Percentiles rank a stretch among this genome's conserved stretches.
phyloP scores from a whole-genome alignment of 2,888 invertebrate genomes.

The Himalopsyche kuldschensis region DNA sequence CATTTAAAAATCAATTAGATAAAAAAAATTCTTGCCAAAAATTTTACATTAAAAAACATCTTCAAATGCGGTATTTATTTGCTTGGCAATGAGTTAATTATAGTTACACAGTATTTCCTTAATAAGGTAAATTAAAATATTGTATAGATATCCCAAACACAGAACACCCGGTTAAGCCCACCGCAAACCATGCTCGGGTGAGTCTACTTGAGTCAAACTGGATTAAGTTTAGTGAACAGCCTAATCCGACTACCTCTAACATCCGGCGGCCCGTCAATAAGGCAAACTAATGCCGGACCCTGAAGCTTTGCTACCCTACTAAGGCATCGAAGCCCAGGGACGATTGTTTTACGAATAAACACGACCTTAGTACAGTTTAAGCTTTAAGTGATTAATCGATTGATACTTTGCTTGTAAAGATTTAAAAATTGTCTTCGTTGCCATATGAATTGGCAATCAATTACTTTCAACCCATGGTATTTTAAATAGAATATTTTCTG shows the following conservation, averaged over 20 bases:
- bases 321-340: background rate
- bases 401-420: background rate
- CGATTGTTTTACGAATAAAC: background rate
- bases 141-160: background rate
- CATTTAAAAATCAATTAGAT: no score
- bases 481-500: no score
- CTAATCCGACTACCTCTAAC: slow-evolving; percentile 8
- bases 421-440: background rate
- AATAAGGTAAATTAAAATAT: no score
- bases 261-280: slow-evolving; percentile 26
- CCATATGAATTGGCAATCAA: background rate
- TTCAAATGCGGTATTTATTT: no score
- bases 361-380: background rate
- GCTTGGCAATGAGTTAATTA: no score
- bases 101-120: no score
- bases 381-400: background rate
- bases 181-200: background rate
- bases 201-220: background rate
- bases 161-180: background rate
- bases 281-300: slow-evolving; percentile 26
- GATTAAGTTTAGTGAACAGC: slow-evolving; percentile 11
- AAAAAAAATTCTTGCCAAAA: no score
- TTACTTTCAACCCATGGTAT: background rate
- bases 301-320: slow-evolving; percentile 8
- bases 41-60: no score